Evolutionary conservation across 2,888 invertebrate species (phyloP).

Genomic region (Danaus chrysippus): DNA sequence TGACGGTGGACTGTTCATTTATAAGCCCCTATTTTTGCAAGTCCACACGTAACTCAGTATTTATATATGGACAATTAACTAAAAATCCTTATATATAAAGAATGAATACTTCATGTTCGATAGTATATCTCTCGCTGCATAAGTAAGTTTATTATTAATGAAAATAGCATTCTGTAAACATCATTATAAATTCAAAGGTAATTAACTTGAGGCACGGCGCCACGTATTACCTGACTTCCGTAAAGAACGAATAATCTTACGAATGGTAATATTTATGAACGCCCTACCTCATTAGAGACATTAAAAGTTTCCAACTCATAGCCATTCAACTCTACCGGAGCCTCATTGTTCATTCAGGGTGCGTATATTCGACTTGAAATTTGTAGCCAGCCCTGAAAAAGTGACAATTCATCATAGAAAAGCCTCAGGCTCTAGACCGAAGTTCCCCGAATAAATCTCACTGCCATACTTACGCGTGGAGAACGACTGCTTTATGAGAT

Average conservation of each 20-base stretch:
- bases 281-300: conserved; percentile 73
- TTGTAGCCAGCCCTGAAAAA: conserved; percentile 75
- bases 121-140: no score
- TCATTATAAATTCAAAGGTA: conserved; percentile 42
- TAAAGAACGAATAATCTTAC: conserved; percentile 65
- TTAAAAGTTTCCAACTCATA: conserved; percentile 73
- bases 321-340: conserved; percentile 57
- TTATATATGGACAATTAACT: background rate
- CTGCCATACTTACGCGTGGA: conserved; percentile 78
- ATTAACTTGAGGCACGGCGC: conserved; percentile 47
- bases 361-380: conserved; percentile 75
- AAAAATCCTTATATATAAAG: background rate
- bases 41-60: conserved; percentile 45
- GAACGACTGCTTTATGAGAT: conserved; percentile 79
- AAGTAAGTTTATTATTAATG: no score
- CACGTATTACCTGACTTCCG: conserved; percentile 53
- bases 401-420: conserved; percentile 78
- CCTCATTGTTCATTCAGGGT: conserved; percentile 74
- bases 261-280: conserved; percentile 66
- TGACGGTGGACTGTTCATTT: conserved; percentile 57
- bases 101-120: no score
- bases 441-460: conserved; percentile 77
- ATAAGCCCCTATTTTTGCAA: conserved; percentile 53
- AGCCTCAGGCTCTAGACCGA: conserved; percentile 72
- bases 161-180: background rate